phyloP scores from a whole-genome alignment of 2,888 invertebrate genomes.

The Fabriciana adippe region DNA sequence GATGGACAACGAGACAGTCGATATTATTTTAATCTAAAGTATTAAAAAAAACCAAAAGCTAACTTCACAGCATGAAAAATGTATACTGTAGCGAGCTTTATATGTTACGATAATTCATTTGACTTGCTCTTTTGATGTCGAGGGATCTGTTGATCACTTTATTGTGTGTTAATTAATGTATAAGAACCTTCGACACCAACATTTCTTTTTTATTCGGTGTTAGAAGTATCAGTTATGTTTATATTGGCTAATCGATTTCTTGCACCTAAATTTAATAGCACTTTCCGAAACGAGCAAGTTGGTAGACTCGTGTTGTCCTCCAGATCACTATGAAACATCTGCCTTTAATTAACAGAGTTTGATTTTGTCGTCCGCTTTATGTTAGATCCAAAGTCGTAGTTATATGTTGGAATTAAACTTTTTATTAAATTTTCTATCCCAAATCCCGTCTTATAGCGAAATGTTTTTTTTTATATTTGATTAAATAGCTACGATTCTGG shows the following conservation, averaged over 20 bases:
- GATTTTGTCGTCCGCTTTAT: slow-evolving; percentile 31
- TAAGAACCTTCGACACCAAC: slow-evolving; percentile 66
- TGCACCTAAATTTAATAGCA: slow-evolving; percentile 30
- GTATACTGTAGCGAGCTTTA: slow-evolving; percentile 46
- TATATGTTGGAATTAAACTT: background rate
- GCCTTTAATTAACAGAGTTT: slow-evolving; percentile 17
- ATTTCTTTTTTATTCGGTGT: slow-evolving; percentile 25
- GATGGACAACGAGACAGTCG: background rate
- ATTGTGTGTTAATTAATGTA: slow-evolving; percentile 53
- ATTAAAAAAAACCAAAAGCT: slow-evolving; percentile 57
- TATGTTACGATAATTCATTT: slow-evolving; percentile 75
- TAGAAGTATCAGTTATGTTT: slow-evolving; percentile 18
- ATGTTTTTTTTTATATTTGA: background rate
- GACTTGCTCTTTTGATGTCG: slow-evolving; percentile 77
- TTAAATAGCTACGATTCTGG: slow-evolving; percentile 5
- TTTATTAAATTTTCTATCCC: background rate
- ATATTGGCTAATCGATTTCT: slow-evolving; percentile 33
- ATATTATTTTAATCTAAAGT: background rate
- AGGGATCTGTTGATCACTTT: slow-evolving; percentile 53
- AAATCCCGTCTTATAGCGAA: background rate
- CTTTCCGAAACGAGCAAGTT: slow-evolving; percentile 35
- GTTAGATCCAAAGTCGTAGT: slow-evolving; percentile 4
- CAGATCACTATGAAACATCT: slow-evolving; percentile 27
- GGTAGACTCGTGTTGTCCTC: slow-evolving; percentile 39
- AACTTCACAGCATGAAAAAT: slow-evolving; percentile 41